These are phyloP conservation scores for Drosophila aff. DNA, from an alignment of 1,140 invertebrate species.

Conservation along the genomic window DNA sequence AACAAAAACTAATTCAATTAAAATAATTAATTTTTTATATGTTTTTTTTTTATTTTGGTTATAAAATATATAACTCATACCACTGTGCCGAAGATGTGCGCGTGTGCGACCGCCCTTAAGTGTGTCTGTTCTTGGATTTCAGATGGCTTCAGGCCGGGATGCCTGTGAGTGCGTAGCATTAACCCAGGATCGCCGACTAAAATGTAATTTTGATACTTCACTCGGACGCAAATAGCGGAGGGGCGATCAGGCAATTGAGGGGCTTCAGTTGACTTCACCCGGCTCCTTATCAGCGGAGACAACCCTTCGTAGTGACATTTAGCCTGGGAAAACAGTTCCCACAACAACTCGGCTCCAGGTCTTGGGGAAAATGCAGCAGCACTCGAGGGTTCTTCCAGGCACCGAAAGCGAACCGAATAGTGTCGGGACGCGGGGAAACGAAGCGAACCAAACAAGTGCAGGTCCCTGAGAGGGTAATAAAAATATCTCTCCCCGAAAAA, in stretches of 20 bases:
- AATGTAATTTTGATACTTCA: slow-evolving; percentile 67
- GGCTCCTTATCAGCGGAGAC: slow-evolving; percentile 15
- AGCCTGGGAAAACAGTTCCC: slow-evolving; percentile 51
- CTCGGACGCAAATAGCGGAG: slow-evolving; percentile 17
- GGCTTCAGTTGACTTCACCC: slow-evolving; percentile 21
- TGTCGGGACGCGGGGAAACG: not conserved
- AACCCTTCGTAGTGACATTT: slow-evolving; percentile 57
- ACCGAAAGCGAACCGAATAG: slow-evolving; percentile 3
- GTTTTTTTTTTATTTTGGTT: no score
- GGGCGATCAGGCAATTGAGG: slow-evolving; percentile 18
- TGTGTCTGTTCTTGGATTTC: slow-evolving; percentile 52
- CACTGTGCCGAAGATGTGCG: slow-evolving; percentile 31
- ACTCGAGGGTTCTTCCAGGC: not conserved
- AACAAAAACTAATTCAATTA: no score
- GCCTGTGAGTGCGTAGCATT: slow-evolving; percentile 14
- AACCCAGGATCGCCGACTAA: slow-evolving; percentile 16
- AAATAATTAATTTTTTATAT: no score
- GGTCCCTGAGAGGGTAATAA: slow-evolving; percentile 54
- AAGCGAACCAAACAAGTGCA: slow-evolving; percentile 60
- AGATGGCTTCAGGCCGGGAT: slow-evolving; percentile 1
- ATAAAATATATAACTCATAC: not conserved
- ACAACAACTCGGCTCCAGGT: slow-evolving; percentile 27
- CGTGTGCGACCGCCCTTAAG: slow-evolving; percentile 48
- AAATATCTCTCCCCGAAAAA: slow-evolving; percentile 23
- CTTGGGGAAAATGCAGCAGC: slow-evolving; percentile 6